phyloP scores from a whole-genome alignment of 2,888 invertebrate genomes.

The Nomada goodeniana region DNA sequence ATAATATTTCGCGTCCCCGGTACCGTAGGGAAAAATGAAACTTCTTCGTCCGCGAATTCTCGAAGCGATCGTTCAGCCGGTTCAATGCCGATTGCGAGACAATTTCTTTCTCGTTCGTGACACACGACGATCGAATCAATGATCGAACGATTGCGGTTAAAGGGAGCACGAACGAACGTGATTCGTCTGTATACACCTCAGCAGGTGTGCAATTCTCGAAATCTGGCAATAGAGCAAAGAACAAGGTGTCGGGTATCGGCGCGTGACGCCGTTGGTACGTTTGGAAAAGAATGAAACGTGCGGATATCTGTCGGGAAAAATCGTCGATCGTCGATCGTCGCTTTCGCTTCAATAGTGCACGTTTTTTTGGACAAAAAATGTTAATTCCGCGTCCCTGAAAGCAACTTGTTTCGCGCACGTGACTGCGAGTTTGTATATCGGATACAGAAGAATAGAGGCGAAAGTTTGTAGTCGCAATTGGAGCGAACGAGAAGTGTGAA shows the following conservation, averaged over 20 bases:
- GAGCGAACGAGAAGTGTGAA: too few species aligned
- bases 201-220: neutral
- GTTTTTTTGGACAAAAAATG: neutral
- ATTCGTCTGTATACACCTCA: neutral
- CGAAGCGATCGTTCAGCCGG: neutral
- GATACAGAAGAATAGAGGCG: too few species aligned
- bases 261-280: slow-evolving; percentile 37
- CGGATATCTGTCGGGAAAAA: slow-evolving; percentile 30
- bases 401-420: neutral
- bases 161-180: slow-evolving; percentile 1
- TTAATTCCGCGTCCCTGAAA: neutral
- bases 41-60: neutral
- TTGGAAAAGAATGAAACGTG: slow-evolving; percentile 31
- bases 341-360: neutral
- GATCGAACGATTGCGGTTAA: slow-evolving; percentile 2
- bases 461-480: too few species aligned
- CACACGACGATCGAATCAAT: neutral
- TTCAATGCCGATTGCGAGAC: neutral
- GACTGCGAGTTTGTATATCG: neutral
- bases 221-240: neutral
- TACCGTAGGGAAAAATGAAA: neutral
- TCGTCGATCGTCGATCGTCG: neutral
- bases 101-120: neutral
- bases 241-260: slow-evolving; percentile 29
- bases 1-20: too few species aligned